A percentile compares a stretch with the other conserved stretches of the same genome.
These are phyloP conservation scores for Limnodromus scolopaceus DNA, from an alignment of 2,797 vertebrate genomes.

Conservation along the genomic window DNA sequence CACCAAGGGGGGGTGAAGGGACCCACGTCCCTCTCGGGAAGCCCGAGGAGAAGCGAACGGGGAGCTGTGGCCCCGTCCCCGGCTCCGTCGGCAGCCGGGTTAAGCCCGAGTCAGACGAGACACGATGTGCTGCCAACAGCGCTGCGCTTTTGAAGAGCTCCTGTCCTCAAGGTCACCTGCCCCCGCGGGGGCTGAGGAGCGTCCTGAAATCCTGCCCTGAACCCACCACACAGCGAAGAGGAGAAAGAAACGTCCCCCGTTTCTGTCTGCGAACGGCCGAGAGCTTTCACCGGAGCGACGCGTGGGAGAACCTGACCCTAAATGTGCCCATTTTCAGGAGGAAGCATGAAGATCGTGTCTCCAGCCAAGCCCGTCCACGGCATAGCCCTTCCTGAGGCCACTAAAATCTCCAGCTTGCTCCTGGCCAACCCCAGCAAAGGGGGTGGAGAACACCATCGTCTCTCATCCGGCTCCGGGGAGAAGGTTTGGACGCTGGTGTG, in stretches of 20 bases:
- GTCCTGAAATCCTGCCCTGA: neutral
- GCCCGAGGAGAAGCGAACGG: neutral
- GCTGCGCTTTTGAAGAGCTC: neutral
- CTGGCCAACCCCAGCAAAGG: neutral
- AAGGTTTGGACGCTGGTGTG: rapidly evolving
- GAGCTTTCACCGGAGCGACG: rapidly evolving
- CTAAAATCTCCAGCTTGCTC: neutral
- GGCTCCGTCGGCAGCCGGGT: neutral
- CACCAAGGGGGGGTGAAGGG: neutral
- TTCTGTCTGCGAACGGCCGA: rapidly evolving
- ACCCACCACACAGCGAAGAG: neutral
- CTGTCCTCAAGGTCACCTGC: neutral
- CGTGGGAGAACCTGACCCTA: neutral
- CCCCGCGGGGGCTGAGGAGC: neutral
- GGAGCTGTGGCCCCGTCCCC: neutral
- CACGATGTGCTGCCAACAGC: neutral
- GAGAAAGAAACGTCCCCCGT: neutral
- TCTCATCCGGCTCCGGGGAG: neutral
- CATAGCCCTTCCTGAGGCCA: neutral
- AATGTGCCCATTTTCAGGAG: neutral
- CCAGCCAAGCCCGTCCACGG: neutral
- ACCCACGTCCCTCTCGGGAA: rapidly evolving
- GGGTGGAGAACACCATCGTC: rapidly evolving
- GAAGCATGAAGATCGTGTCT: neutral
- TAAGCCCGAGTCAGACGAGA: neutral